These are phyloP conservation scores for Clunio marinus DNA, from an alignment of 2,888 invertebrate species.

Conservation along the genomic window DNA sequence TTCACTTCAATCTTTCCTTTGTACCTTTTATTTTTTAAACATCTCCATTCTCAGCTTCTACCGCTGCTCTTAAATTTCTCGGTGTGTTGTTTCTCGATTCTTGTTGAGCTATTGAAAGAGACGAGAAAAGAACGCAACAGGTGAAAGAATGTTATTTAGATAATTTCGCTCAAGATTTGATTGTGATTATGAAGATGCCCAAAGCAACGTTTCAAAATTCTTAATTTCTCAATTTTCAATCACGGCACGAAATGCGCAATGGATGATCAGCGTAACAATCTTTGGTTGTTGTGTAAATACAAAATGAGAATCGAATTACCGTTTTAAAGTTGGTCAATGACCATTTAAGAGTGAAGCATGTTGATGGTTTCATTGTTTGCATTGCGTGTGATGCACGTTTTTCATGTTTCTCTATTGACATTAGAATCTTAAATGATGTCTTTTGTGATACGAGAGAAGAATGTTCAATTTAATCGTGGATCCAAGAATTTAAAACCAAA, in stretches of 20 bases:
- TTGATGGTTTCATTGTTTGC: conserved; percentile 20
- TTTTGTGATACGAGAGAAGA: too few relatives aligned
- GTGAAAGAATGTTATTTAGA: background rate
- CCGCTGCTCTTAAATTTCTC: background rate
- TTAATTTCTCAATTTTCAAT: conserved; percentile 24
- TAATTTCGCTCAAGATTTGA: conserved; percentile 15
- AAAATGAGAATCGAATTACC: conserved; percentile 34
- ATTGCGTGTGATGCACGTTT: background rate
- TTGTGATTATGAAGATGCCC: conserved; percentile 4
- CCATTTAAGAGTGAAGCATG: conserved; percentile 11
- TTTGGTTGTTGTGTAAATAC: conserved; percentile 26
- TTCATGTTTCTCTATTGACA: background rate
- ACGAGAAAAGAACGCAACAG: conserved; percentile 1
- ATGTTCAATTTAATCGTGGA: too few relatives aligned
- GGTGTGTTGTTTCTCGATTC: background rate
- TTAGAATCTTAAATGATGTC: background rate
- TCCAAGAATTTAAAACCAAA: too few relatives aligned
- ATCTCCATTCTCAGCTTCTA: background rate
- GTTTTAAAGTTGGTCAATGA: conserved; percentile 38
- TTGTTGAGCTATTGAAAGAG: background rate
- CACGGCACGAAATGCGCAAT: conserved; percentile 15
- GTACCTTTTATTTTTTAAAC: background rate
- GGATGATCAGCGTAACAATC: conserved; percentile 9
- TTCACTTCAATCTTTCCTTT: conserved; percentile 15
- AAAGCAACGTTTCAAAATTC: conserved; percentile 1